Evolutionary conservation across 2,888 invertebrate genomes (phyloP).

Genomic region (Norana najaformis): DNA sequence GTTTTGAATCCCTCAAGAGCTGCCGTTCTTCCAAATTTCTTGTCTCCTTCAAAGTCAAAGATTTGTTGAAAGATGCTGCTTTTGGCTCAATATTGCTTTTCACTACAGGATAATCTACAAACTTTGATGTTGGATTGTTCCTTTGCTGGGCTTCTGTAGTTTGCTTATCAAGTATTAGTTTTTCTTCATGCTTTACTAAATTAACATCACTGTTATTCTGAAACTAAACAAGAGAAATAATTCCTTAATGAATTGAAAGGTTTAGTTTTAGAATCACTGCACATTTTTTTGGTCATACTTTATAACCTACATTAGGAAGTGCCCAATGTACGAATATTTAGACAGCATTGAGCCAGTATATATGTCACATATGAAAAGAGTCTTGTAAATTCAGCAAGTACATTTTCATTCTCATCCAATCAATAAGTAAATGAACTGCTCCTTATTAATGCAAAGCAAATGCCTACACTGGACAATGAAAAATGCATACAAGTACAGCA

Average conservation of each 20-base stretch:
- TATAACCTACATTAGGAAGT: neutral
- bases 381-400: neutral
- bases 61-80: neutral
- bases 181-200: conserved; percentile 13
- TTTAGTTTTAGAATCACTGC: neutral
- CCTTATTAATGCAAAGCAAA: neutral
- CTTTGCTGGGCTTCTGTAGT: neutral
- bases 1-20: neutral
- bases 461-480: neutral
- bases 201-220: conserved; percentile 2
- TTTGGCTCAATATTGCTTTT: neutral
- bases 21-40: neutral
- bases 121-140: neutral
- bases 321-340: neutral
- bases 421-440: neutral
- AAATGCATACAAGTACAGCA: neutral
- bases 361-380: neutral
- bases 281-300: neutral
- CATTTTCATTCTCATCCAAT: neutral
- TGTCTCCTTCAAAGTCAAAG: neutral
- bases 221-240: neutral
- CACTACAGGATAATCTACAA: neutral
- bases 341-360: neutral
- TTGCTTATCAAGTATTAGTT: neutral
- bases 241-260: neutral